A percentile compares a stretch with the other conserved stretches of the same genome.
Evolutionary conservation across 1,140 invertebrate genomes (phyloP).

Genomic region (Musca domestica): DNA sequence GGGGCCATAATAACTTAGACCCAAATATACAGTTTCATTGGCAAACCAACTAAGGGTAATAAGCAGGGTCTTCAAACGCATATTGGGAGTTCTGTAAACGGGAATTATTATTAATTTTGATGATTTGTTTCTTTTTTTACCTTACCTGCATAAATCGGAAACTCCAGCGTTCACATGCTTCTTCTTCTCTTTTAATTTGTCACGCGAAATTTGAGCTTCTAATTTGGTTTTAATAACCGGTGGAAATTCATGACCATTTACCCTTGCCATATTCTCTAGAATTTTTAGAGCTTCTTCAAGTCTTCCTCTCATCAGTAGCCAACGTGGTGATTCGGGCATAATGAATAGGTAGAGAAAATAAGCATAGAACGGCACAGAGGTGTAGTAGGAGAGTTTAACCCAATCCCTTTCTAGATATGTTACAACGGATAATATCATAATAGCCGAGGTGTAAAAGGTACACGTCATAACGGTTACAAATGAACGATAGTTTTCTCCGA

Average conservation of each 20-base stretch:
- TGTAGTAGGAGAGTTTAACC: constrained; percentile 73
- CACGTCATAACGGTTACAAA: constrained; percentile 89
- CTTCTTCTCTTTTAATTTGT: constrained; percentile 61
- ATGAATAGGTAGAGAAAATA: constrained; percentile 85
- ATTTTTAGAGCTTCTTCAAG: constrained; percentile 77
- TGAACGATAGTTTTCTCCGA: constrained; percentile 85
- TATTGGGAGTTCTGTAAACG: constrained; percentile 70
- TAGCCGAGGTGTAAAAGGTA: constrained; percentile 81
- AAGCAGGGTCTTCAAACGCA: constrained; percentile 70
- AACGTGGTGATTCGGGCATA: constrained; percentile 81
- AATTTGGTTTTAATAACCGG: constrained; percentile 69
- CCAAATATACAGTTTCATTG: constrained; percentile 80
- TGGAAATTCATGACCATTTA: constrained; percentile 75
- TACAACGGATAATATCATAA: constrained; percentile 76
- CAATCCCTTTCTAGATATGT: constrained; percentile 82
- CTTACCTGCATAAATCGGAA: constrained; percentile 63
- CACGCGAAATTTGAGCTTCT: constrained; percentile 56
- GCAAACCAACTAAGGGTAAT: constrained; percentile 71
- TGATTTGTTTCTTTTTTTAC: neutral
- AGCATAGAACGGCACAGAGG: constrained; percentile 78
- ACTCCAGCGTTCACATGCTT: constrained; percentile 65
- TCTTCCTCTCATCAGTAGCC: constrained; percentile 76
- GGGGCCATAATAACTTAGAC: constrained; percentile 77
- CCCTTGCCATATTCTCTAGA: constrained; percentile 70
- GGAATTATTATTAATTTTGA: neutral